phyloP scores from a whole-genome alignment of 2,113 vertebrate genomes.

The Eudyptes chrysolophus region DNA sequence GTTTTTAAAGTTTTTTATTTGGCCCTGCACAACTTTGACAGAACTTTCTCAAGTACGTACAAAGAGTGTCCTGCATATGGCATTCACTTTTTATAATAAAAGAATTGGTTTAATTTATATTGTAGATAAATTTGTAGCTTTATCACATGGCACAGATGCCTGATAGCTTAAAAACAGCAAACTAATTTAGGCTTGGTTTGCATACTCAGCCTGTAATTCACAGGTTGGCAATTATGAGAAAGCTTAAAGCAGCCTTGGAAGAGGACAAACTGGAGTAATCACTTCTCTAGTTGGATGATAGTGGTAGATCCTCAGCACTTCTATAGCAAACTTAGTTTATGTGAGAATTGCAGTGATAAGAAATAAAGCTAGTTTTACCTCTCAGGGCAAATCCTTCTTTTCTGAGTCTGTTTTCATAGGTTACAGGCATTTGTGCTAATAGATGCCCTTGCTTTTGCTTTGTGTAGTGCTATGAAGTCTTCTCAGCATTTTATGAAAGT shows the following conservation, averaged over 20 bases:
- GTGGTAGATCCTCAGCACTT: not conserved
- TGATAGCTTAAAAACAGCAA: not conserved
- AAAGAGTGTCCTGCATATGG: not conserved
- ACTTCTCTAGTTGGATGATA: accelerated
- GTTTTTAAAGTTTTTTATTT: not conserved
- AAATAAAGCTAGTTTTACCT: not conserved
- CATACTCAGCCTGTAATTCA: not conserved
- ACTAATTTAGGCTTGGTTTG: not conserved
- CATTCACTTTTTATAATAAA: not conserved
- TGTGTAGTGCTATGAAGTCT: not conserved
- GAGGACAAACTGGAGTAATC: accelerated
- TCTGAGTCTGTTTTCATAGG: not conserved
- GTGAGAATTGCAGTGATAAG: not conserved
- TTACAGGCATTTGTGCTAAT: not conserved
- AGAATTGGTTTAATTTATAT: not conserved
- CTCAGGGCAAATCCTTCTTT: not conserved
- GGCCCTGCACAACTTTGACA: not conserved
- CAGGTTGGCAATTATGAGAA: not conserved
- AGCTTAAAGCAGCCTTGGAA: not conserved
- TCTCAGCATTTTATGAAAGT: not conserved
- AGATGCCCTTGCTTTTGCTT: not conserved
- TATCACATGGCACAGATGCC: not conserved
- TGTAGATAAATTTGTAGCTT: not conserved
- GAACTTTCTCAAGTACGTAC: not conserved
- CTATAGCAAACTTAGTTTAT: not conserved